Evolutionary conservation across 2,888 invertebrate species (phyloP), one percentile per base, ranked within the genome.

Genomic region (Orthosia cruda): DNA sequence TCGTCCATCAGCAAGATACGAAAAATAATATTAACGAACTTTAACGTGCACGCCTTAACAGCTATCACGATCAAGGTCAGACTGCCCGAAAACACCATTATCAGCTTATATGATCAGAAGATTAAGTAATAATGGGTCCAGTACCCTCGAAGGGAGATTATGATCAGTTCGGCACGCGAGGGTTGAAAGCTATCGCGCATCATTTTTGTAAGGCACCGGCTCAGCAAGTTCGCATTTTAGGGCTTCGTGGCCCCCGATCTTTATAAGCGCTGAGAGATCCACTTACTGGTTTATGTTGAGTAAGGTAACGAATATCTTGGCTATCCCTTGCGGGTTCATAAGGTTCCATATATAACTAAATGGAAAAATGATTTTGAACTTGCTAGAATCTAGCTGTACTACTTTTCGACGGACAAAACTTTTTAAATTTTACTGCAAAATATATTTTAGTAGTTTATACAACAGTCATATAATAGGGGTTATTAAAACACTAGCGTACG

Each of bases 91-190:
- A 79, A 73, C 66, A 77, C 66, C 45, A 57, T 74, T 84, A 86
- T 87, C 86, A 71, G 72, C 50, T 72, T 75, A 84, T 61, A 69
- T 77, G 75, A 88, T 88, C 88, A 72, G 72, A 61, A 64, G 83
- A 87, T 87, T 88, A 80, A 77, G 85, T 83, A 85, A 87, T 87
- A 88, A 87, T 82, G 80, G 85, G 73, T 75, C 74, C 67, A 77
- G 77, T 77, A 79, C 85, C 82, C 78, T 83, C 59, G 65, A 77
- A 61, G 55, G 67, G 59, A 61, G 80, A 88, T 87, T 76, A 79
- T 62, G 40, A 87, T 88, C 88, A 61, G 64, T 61, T 16, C 40
- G 23, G 23, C 84, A 81, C 81, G 81, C 85, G 67, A 84, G 58
- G 77, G 50, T 65, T 85, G 58, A 77, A 71, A 71, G 78, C 68